Evolutionary conservation across 2,797 vertebrate species (phyloP).

Genomic region (Pipistrellus kuhlii): DNA sequence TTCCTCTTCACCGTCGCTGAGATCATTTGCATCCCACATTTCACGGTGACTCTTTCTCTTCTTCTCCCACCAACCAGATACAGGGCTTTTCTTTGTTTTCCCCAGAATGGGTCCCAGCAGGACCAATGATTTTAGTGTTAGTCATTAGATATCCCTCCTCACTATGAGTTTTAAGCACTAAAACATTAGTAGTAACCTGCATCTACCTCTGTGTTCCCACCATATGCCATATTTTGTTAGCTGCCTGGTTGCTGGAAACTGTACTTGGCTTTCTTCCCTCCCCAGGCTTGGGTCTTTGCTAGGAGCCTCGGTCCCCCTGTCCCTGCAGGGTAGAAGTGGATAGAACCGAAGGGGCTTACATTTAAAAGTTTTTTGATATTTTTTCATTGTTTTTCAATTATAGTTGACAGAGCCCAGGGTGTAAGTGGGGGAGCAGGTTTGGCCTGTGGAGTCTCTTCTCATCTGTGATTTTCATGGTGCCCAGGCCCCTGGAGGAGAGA

Average conservation of each 20-base stretch:
- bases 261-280: no score
- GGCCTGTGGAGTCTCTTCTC: neutral
- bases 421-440: rapidly evolving
- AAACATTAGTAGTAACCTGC: neutral
- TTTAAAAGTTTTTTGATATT: no score
- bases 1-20: neutral
- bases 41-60: neutral
- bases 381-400: no score
- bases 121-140: neutral
- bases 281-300: neutral
- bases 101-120: neutral
- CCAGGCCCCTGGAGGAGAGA: conserved; percentile 2
- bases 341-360: neutral
- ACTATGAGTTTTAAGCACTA: neutral
- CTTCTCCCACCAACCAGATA: neutral
- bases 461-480: neutral
- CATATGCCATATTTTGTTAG: neutral
- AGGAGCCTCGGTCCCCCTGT: no score
- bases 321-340: neutral
- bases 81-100: neutral
- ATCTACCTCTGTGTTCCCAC: neutral
- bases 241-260: neutral
- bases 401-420: neutral
- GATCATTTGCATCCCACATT: neutral
- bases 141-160: neutral